Evolutionary conservation across 2,888 invertebrate genomes (phyloP), one percentile per base, ranked within the genome.

Genomic region (Nephrocerus scutellatus): DNA sequence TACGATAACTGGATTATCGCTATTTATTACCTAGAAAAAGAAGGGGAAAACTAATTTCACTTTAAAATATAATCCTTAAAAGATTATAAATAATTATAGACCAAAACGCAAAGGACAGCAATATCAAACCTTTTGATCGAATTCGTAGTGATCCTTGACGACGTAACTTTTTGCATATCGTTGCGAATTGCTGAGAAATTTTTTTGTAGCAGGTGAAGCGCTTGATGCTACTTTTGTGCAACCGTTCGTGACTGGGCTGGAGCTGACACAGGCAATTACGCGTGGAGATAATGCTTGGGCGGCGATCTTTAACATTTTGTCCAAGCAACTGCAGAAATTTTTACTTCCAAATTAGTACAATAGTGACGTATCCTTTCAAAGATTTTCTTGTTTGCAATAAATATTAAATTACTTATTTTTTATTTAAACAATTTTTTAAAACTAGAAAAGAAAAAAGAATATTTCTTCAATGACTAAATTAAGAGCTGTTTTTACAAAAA

Each of bases 1-100:
- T 1, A 89, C 87, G 63, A 89, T 85, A n/a, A 89, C 88, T 20
- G 88, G 84, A 55, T 81, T 80, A 23, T 79, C 76, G 52, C 83
- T 86, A 62, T 87, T 84, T 77, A 89, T 84, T 34, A 88, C 79
- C 76, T 75, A 58, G 8, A 55, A 44, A 46, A 48, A 36, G 25
- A 22, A 41, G 14, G 9, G 20, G n/a, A 39, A 12, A 22, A 23
- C 14, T 31, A 13, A 20, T 9, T 35, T 15, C 18, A 10, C 23
- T 12, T 20, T 10, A 6, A 12, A 12, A 25, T 22, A 31, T 18
- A 10, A 22, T 23, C 23, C n/a, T 30, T 16, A 23, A 30, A 23
- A 20, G n/a, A n/a, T n/a, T 31, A 32, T 24, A 7, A n/a, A 26
- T 9, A n/a, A 26, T 9, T 38, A 21, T 20, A 32, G 29, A 22